Evolutionary conservation across 2,888 invertebrate species (phyloP), one percentile per base, ranked within the genome.

Genomic region (Harmothoe impar): DNA sequence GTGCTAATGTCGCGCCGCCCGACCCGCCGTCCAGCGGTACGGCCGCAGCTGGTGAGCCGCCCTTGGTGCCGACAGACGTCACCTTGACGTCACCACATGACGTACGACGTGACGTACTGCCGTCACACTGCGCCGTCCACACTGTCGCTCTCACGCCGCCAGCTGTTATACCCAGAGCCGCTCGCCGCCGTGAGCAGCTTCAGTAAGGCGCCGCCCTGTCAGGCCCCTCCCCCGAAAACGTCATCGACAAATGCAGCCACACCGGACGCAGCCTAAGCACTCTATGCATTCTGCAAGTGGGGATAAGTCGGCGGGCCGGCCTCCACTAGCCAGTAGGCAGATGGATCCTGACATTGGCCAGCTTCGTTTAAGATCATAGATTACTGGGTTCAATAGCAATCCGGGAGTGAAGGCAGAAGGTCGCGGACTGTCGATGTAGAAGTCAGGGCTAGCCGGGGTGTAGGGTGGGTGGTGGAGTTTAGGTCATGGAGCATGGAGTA

Each of bases 291-390:
- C 31, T 20, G 86, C 56, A 33, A n/a, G 62, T 62, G 62, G 20
- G 20, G 23, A 5, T n/a, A n/a, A n/a, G 62, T 62, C 62, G 62
- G 62, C n/a, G 62, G n/a, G 15, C 81, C 20, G 81, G 20, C 33
- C 81, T 0, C 43, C 43, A 17, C 81, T 20, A 33, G 1, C 81
- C 54, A 52, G 33, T n/a, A 0, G 86, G n/a, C 86, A 12, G 86
- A 86, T 86, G 86, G 86, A 17, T 54, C 29, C 86, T 52, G 86
- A 86, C 56, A 56, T 52, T 52, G 86, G 86, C 86, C 86, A 86
- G 86, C 86, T 86, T 86, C 86, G 56, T 86, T 86, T 86, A 86
- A 52, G 86, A 86, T 86, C 86, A 86, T 56, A 86, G 86, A 86
- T 86, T 56, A 54, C 31, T 0, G 56, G 86, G 86, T 86, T 86